Base-by-base conservation (phyloP, 2,113 vertebrate genomes). In the Macquaria australasica region DNA sequence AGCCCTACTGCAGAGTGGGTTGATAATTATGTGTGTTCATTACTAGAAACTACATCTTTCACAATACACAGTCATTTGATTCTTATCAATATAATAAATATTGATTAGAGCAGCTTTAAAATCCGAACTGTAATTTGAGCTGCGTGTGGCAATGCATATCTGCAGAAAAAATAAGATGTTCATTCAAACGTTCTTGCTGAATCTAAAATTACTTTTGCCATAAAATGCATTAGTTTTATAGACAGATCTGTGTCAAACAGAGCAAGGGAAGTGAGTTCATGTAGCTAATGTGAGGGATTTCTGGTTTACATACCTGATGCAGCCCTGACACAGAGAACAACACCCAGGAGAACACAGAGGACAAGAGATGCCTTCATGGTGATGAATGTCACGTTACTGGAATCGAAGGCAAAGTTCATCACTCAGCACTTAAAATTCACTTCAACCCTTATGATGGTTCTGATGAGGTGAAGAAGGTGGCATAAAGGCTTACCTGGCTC, bases 331-430 rank as follows among this genome's bases (percentile, higher is more conserved):
- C 69, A 68, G 28, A 79, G 9, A 31, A 68, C 23, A 7, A 31
- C 23, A 50, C 15, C 41, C n/a, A 84, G 68, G 18, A 84, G 25
- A 50, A 37, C 48, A 28, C 58, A 77, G 48, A 77, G 21, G 67
- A 77, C 50, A 7, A 77, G 50, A 20, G 67, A 71, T 0, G 43
- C 60, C 68, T 60, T 84, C 82, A 79, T 84, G 68, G 31, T 68
- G 56, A 59, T 48, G 23, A 73, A 67, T 45, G 28, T 59, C 23
- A 15, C 1, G 3, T 39, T 41, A 31, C 69, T 79, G 74, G 25
- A 6, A 4, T 1, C 4, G 20, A 59, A 51, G 41, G 37, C 20
- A 76, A 28, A 14, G 3, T 11, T 56, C 0, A n/a, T 20, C 14
- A 39, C 1, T 67, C 4, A 51, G 37, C 1, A 0, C 34, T 28